These are phyloP conservation scores for Isaurus tuberculatus DNA, from an alignment of 92 coral and sea anemone species.

Conservation along the genomic window DNA sequence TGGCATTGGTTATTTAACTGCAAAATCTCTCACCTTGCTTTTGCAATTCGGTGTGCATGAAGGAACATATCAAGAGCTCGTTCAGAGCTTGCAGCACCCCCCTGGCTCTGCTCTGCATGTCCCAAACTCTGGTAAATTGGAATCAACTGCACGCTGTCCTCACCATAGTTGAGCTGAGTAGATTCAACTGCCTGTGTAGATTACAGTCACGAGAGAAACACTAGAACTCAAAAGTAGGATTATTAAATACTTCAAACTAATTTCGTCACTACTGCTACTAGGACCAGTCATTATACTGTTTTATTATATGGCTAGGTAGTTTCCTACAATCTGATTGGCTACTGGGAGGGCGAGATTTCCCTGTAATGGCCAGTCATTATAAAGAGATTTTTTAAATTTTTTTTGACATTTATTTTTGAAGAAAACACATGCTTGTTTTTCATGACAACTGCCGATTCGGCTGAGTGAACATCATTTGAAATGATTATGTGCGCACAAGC, in stretches of 20 bases:
- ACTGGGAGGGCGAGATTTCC: too few species aligned
- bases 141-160: slow-evolving; percentile 71
- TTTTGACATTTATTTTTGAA: too few species aligned
- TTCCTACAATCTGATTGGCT: too few species aligned
- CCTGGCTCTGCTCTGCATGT: slow-evolving; percentile 78
- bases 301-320: too few species aligned
- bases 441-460: too few species aligned
- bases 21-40: slow-evolving; percentile 60
- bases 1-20: too few species aligned
- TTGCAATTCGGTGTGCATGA: slow-evolving; percentile 79
- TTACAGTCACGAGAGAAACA: neutral
- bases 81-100: slow-evolving; percentile 62
- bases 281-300: neutral
- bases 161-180: slow-evolving; percentile 77
- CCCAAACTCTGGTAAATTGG: slow-evolving; percentile 88
- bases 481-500: too few species aligned
- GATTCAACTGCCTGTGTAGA: slow-evolving; percentile 72
- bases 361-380: too few species aligned
- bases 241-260: too few species aligned
- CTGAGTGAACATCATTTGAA: too few species aligned
- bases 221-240: neutral
- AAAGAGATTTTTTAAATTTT: too few species aligned
- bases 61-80: slow-evolving; percentile 77
- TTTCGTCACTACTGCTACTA: neutral
- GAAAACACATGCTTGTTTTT: too few species aligned